phyloP scores from a whole-genome alignment of 2,888 invertebrate genomes.

The Alitta virens region DNA sequence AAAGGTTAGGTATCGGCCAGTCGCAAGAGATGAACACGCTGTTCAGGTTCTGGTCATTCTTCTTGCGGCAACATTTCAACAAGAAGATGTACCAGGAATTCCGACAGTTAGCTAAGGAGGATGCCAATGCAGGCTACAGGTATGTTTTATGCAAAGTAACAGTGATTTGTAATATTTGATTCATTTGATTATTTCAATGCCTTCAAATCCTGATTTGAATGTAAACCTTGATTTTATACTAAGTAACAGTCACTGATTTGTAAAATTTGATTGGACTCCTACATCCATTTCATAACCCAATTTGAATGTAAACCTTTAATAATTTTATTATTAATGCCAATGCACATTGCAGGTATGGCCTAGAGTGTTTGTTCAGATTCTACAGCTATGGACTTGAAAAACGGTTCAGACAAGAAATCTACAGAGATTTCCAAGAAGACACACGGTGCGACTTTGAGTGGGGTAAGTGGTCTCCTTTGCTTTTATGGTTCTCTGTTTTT shows the following conservation, averaged over 20 bases:
- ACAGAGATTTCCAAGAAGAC: conserved; percentile 92
- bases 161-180: too few species aligned
- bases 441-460: conserved; percentile 85
- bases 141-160: conserved; percentile 48
- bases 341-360: conserved; percentile 63
- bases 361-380: conserved; percentile 83
- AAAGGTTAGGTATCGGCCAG: conserved; percentile 87
- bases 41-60: conserved; percentile 99
- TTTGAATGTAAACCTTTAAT: too few species aligned
- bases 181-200: too few species aligned
- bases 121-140: conserved; percentile 77
- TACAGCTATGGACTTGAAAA: conserved; percentile 96
- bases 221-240: too few species aligned
- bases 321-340: too few species aligned
- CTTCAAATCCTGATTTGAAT: too few species aligned
- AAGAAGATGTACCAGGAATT: conserved; percentile 98
- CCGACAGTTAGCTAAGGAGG: conserved; percentile 85
- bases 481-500: too few species aligned
- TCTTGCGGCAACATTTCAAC: conserved; percentile 96
- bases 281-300: too few species aligned
- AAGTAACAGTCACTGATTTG: too few species aligned
- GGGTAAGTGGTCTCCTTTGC: conserved; percentile 67
- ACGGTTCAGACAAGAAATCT: conserved; percentile 91
- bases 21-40: conserved; percentile 99
- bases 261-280: too few species aligned